Conservation (phyloP, 2,888 invertebrate species). For the Prosopocoilus inquinatus region DNA sequence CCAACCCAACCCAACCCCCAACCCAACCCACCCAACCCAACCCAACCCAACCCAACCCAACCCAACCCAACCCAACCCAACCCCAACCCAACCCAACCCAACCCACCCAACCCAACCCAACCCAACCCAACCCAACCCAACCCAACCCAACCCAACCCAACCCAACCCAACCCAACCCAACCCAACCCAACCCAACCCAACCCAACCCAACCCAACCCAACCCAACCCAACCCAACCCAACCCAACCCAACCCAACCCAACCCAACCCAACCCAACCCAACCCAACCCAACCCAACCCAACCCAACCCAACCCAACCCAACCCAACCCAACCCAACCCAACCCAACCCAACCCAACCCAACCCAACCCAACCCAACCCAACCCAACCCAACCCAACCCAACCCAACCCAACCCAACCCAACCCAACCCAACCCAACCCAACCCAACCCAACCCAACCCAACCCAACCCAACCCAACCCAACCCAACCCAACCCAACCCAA, state of each 20-base stretch:
- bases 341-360: conserved; percentile 15
- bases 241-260: conserved; percentile 16
- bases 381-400: conserved; percentile 16
- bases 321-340: conserved; percentile 15
- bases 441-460: conserved; percentile 15
- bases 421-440: conserved; percentile 16
- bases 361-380: conserved; percentile 16
- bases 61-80: conserved; percentile 21
- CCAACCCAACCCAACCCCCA: conserved; percentile 17
- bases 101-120: conserved; percentile 24
- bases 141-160: conserved; percentile 18
- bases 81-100: conserved; percentile 22
- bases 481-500: conserved; percentile 2
- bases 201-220: conserved; percentile 19
- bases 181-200: conserved; percentile 13
- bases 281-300: conserved; percentile 1
- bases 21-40: conserved; percentile 23
- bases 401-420: conserved; percentile 17
- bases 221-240: conserved; percentile 16
- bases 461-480: neutral
- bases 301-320: conserved; percentile 16
- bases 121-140: conserved; percentile 23
- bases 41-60: conserved; percentile 23
- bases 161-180: conserved; percentile 15
- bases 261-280: conserved; percentile 15